Evolutionary conservation across 2,888 invertebrate genomes (phyloP), one percentile per base, ranked within the genome.

Genomic region (Catocala fraxini): DNA sequence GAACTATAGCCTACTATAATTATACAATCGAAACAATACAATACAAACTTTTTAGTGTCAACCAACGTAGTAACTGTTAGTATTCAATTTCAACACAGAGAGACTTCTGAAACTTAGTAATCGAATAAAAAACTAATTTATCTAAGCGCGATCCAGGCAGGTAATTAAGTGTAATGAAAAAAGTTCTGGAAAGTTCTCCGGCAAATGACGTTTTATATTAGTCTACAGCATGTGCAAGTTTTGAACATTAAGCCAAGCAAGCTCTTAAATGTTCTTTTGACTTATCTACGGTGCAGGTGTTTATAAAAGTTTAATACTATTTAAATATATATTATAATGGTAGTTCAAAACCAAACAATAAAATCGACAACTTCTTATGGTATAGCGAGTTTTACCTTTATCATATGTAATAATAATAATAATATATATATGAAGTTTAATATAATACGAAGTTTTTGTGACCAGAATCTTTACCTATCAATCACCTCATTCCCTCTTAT

Each of bases 121-220:
- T 51, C 51, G 39, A 51, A 51, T 51, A 35, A 35, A 51, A 13
- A 46, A 43, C 46, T 39, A 54, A 46, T 46, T 45, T 35, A 45
- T 35, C 35, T 6, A 45, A 15, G 46, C 15, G 15, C 46, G n/a
- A 34, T 35, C 5, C 10, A 5, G 10, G n/a, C 46, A 46, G 35
- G 51, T 65, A 65, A 65, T 58, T 56, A 51, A 45, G 34, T 52
- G 25, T 60, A 58, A 54, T 70, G 56, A 53, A 49, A 56, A 51
- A 65, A 61, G 15, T 70, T 70, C 46, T 7, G 7, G n/a, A 34
- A 54, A 34, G 6, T 51, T 51, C 51, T 33, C 2, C 35, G 12
- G 35, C 35, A 51, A 39, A 51, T 39, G 35, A 25, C 47, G 25
- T 47, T 51, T 35, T 51, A 39, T 10, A 9, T 51, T 12, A 25